Conservation (phyloP, 2,797 vertebrate species). For the Champsocephalus esox region DNA sequence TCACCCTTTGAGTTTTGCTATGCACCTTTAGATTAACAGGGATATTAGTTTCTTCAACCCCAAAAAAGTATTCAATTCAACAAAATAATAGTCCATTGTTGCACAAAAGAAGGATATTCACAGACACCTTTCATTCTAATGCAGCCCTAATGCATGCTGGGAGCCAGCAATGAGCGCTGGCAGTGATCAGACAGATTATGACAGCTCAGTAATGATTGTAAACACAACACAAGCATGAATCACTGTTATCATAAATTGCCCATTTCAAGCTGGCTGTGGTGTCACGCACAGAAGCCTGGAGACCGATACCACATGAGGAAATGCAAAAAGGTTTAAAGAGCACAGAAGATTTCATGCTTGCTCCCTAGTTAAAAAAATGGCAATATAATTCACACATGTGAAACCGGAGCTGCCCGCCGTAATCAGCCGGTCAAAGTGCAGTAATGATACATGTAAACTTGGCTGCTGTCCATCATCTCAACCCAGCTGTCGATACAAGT, state of each 20-base stretch:
- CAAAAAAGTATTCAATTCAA: neutral
- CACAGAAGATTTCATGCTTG: neutral
- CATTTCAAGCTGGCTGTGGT: constrained; percentile 9
- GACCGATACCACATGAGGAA: neutral
- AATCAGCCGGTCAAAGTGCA: constrained; percentile 18
- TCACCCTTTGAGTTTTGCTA: too few species aligned
- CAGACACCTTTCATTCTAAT: neutral
- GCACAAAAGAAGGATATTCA: neutral
- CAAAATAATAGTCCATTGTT: neutral
- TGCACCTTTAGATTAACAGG: too few species aligned
- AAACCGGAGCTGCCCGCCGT: constrained; percentile 3
- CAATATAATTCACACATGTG: neutral
- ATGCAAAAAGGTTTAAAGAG: neutral
- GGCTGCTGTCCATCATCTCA: constrained; percentile 42
- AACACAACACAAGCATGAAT: constrained; percentile 45
- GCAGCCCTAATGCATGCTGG: neutral
- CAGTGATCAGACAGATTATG: constrained; percentile 34
- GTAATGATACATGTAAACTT: constrained; percentile 30
- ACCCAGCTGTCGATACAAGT: constrained; percentile 76
- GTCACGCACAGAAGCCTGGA: neutral
- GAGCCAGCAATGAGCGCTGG: neutral
- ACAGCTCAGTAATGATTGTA: constrained; percentile 22
- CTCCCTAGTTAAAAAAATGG: neutral
- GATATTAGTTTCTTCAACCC: too few species aligned
- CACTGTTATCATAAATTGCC: constrained; percentile 20